phyloP scores from a whole-genome alignment of 2,797 vertebrate species.

The Stomatorhinus walkeri region DNA sequence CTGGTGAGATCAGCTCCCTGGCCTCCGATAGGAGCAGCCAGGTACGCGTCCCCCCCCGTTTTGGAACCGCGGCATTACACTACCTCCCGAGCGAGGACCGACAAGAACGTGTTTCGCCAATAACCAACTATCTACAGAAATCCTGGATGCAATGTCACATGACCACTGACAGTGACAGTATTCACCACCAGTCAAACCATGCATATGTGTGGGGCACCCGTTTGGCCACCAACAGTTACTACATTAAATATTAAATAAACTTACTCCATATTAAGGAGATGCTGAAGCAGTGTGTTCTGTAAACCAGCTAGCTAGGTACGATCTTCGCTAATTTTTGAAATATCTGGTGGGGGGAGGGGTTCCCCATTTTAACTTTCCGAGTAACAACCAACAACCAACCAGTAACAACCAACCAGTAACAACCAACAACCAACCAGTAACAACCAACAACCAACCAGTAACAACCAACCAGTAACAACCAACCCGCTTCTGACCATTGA shows the following conservation, averaged over 20 bases:
- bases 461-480: too few relatives aligned
- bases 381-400: background rate
- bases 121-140: conserved; percentile 11
- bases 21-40: conserved; percentile 47
- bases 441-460: background rate
- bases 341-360: background rate
- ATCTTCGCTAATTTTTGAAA: background rate
- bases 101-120: background rate
- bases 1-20: conserved; percentile 43
- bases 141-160: background rate
- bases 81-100: background rate
- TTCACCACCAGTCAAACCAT: background rate
- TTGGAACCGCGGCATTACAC: conserved; percentile 30
- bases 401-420: background rate
- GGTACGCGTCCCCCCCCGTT: conserved; percentile 50
- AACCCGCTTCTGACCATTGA: background rate
- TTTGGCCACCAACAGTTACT: background rate
- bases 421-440: background rate
- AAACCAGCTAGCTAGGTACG: background rate
- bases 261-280: background rate
- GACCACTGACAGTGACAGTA: background rate
- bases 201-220: background rate
- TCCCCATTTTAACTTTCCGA: background rate
- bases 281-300: background rate
- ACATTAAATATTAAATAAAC: background rate